Evolutionary conservation across 2,797 vertebrate genomes (phyloP).

Genomic region (Pseudomugil gertrudae): DNA sequence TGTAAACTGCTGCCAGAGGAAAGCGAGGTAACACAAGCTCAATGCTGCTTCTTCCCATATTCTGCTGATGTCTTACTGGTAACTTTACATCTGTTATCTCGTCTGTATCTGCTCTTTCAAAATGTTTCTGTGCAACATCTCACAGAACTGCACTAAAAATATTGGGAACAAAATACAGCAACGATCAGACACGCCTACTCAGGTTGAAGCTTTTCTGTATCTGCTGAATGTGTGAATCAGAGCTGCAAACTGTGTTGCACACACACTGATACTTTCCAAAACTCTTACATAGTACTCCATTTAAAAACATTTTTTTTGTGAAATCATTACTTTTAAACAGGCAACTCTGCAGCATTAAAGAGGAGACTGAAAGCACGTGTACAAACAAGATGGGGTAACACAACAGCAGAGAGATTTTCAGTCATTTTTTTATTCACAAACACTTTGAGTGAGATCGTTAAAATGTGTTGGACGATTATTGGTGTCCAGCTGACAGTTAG

Average conservation of each 20-base stretch:
- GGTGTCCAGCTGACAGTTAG: no score
- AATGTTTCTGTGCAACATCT: not conserved
- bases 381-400: no score
- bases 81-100: not conserved
- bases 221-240: not conserved
- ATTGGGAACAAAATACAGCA: no score
- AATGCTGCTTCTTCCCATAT: not conserved
- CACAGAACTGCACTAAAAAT: no score
- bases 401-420: no score
- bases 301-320: not conserved
- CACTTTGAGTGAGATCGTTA: no score
- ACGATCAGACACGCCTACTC: no score
- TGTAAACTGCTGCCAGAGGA: constrained; percentile 83
- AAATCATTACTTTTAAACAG: no score
- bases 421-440: no score
- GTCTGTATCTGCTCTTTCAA: not conserved
- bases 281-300: not conserved
- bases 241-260: not conserved
- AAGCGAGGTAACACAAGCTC: constrained; percentile 76
- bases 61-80: not conserved
- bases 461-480: no score
- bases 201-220: not conserved
- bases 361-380: no score
- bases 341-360: no score
- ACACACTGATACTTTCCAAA: not conserved